These are phyloP conservation scores for Corydoras maculifer DNA, from an alignment of 2,113 vertebrate species.

Conservation along the genomic window DNA sequence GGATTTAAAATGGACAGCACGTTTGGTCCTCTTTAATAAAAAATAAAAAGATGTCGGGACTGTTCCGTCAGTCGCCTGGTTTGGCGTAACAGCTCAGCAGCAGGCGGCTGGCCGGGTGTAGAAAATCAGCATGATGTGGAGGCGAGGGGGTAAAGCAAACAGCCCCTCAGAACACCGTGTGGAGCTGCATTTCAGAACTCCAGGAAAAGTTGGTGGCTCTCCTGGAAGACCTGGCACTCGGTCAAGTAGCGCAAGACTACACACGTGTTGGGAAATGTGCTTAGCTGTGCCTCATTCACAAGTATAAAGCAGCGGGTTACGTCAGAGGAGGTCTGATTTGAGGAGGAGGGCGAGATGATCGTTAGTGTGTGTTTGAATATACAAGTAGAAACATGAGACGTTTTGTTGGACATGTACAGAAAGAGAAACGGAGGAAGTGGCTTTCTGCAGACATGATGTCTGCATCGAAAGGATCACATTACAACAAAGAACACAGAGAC, in stretches of 20 bases:
- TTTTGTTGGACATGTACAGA: not conserved
- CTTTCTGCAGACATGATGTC: too few relatives aligned
- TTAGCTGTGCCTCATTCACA: constrained; percentile 4
- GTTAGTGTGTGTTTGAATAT: too few relatives aligned
- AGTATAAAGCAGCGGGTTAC: not conserved
- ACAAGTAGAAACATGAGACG: too few relatives aligned
- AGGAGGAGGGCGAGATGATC: too few relatives aligned
- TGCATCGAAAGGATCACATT: too few relatives aligned
- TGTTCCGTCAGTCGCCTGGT: too few relatives aligned
- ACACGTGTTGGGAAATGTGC: constrained; percentile 4
- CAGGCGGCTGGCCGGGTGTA: not conserved
- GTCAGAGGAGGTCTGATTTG: not conserved
- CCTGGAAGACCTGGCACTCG: constrained; percentile 24
- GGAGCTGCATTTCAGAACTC: constrained; percentile 5
- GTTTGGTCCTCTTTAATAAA: too few relatives aligned
- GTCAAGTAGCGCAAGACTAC: constrained; percentile 11
- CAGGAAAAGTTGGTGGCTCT: constrained; percentile 21
- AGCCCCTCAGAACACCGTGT: constrained; percentile 1
- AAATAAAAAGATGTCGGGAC: too few relatives aligned
- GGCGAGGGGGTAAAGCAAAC: not conserved
- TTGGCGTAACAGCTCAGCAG: too few relatives aligned
- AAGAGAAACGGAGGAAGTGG: constrained; percentile 15
- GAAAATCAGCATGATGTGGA: not conserved
- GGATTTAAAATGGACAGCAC: too few relatives aligned
- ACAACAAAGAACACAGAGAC: too few relatives aligned